Conservation (phyloP, 2,797 vertebrate genomes). For the Staurois parvus region DNA sequence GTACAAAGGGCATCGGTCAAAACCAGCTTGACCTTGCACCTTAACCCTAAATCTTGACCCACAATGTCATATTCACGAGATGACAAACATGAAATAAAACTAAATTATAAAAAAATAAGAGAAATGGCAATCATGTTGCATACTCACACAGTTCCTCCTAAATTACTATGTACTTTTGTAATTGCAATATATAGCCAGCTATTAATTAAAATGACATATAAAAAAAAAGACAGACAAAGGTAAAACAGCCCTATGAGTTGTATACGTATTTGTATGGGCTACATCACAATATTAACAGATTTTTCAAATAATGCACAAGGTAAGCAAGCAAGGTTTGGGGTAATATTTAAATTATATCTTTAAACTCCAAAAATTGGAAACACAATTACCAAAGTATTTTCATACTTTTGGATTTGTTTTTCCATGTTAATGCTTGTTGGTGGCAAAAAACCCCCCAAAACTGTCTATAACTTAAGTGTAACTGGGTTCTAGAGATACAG, state of each 20-base stretch:
- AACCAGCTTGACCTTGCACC: conserved; percentile 68
- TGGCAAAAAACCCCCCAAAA: too few species aligned
- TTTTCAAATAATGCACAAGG: conserved; percentile 3
- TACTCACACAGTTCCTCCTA: conserved; percentile 32
- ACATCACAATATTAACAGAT: conserved; percentile 32
- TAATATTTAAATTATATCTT: conserved; percentile 6
- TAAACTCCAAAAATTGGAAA: neutral
- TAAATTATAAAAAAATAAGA: conserved; percentile 57
- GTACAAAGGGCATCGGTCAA: conserved; percentile 63
- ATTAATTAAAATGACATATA: conserved; percentile 31
- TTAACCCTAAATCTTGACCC: conserved; percentile 46
- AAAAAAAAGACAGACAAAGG: conserved; percentile 8
- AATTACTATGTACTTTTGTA: conserved; percentile 45
- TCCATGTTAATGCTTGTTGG: neutral
- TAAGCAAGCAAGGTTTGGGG: conserved; percentile 8
- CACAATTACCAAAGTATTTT: neutral
- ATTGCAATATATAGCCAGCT: conserved; percentile 29
- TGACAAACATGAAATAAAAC: conserved; percentile 36
- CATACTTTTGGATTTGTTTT: neutral
- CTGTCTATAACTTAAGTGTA: neutral
- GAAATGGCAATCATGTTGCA: conserved; percentile 38
- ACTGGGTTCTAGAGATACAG: neutral
- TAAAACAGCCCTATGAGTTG: neutral
- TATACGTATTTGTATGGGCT: conserved; percentile 20
- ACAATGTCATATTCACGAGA: conserved; percentile 53